Conservation (phyloP, 2,797 vertebrate species). For the Echiichthys vipera region DNA sequence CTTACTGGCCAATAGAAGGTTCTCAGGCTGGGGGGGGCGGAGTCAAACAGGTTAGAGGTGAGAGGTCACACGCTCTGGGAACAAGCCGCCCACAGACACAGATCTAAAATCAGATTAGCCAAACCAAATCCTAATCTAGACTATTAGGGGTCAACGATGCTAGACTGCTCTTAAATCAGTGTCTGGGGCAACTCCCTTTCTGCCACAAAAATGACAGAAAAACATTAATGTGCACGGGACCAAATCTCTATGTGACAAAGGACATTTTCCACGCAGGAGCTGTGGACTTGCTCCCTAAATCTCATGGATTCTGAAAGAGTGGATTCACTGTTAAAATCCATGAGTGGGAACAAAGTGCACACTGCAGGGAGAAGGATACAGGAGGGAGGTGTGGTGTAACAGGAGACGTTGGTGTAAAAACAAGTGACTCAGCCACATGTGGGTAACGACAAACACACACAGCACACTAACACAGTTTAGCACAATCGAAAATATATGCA, state of each 20-base stretch:
- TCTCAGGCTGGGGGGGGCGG: conserved; percentile 93
- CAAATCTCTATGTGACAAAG: conserved; percentile 64
- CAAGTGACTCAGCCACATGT: conserved; percentile 62
- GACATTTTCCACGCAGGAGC: conserved; percentile 53
- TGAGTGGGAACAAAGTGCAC: conserved; percentile 71
- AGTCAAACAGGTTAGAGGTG: conserved; percentile 84
- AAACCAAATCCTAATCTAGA: conserved; percentile 73
- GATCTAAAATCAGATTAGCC: conserved; percentile 83
- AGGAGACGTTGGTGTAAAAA: conserved; percentile 53
- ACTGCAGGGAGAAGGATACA: conserved; percentile 60
- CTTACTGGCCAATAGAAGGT: conserved; percentile 97
- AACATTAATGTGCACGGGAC: conserved; percentile 73
- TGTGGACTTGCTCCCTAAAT: conserved; percentile 56
- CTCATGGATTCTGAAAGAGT: conserved; percentile 63
- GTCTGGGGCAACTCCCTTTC: conserved; percentile 75
- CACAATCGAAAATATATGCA: conserved; percentile 48
- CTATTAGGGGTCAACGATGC: conserved; percentile 70
- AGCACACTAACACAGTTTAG: conserved; percentile 50
- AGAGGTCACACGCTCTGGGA: conserved; percentile 79
- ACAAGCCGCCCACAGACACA: conserved; percentile 74
- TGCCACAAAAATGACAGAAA: conserved; percentile 76
- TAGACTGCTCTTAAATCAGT: conserved; percentile 82
- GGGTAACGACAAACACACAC: conserved; percentile 49
- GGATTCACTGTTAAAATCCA: conserved; percentile 58
- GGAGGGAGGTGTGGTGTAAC: conserved; percentile 54